Evolutionary conservation across 2,888 invertebrate species (phyloP), one percentile per base, ranked within the genome.

Genomic region (Augiades crinisus): DNA sequence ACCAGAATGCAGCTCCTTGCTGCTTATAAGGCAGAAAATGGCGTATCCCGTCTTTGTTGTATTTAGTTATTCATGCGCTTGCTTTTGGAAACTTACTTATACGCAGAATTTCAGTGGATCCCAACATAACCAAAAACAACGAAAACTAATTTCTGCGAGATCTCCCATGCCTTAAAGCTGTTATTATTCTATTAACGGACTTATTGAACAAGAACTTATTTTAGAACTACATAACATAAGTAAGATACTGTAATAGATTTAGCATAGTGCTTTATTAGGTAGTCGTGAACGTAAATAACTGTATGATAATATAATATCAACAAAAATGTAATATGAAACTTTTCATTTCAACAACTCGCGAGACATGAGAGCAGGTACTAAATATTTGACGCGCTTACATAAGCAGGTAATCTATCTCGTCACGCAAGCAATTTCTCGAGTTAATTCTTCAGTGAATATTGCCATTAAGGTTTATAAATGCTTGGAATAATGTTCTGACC

Each of bases 401-500:
- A 30, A 30, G 24, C 14, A 31, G 43, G 19, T 19, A 13, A 31
- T 31, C 33, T 33, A 44, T 8, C 10, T 12, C 7, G 27, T 46
- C 13, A 10, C 8, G 10, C 19, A 40, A 12, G 12, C 24, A 47
- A 40, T 24, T 41, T 33, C 27, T 27, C 22, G n/a, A 17, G 40
- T 49, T 24, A 14, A 40, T 49, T 49, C 27, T 49, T 41, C 17
- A 34, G 27, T 19, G 34, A 49, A 41, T 41, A 41, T 19, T 33
- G n/a, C 36, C 43, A 43, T 50, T 50, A 44, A n/a, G 43, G 43
- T n/a, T 56, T 62, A 62, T 56, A 58, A 66, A 54, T 50, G 67
- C 65, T 64, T 67, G 73, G 68, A 77, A 78, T 77, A 77, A 73
- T 75, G 74, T 72, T 75, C 68, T 67, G 70, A 68, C 67, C 58